Base-by-base conservation (phyloP, 2,113 vertebrate genomes). In the Varanus komodoensis region DNA sequence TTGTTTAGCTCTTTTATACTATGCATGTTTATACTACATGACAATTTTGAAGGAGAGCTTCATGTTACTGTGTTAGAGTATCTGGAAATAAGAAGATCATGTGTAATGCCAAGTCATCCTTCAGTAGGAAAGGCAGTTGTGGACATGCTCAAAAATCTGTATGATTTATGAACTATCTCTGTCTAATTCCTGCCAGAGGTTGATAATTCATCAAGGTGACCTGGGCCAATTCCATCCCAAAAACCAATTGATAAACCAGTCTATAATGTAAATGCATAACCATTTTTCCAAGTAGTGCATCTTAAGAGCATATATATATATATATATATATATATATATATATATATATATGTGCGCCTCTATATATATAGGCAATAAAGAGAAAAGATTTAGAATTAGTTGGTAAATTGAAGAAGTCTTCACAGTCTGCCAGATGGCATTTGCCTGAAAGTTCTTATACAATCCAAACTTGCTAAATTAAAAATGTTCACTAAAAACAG, bases 341-440 rank as follows among this genome's bases (percentile, higher is more conserved):
- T 44, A 44, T 44, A 44, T 44, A 44, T 44, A 3, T 44, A 44
- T 44, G 38, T 44, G 3, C 3, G 38, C 38, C 38, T 64, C 38
- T 64, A 19, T 44, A 34, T 57, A 83, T 64, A 83, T 38, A n/a
- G 27, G 57, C 38, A 83, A 64, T 64, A 82, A 64, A 38, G 21
- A 2, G 44, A 27, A 68, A 68, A 67, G 52, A 8, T 38, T 67
- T 44, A 68, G 61, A 84, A 48, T 68, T 68, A 68, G 68, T 12
- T 48, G 29, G 38, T 84, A 29, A 38, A 84, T 78, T 48, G 38
- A 44, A 44, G 12, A 78, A 23, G 38, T 48, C 34, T 67, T 83
- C 61, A 67, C 61, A 83, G n/a, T 6, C 80, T 83, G 57, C 61
- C 61, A 84, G 82, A 84, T 68, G 61, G 38, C 82, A 84, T 83